Base-by-base conservation (phyloP, 2,797 vertebrate species). In the Mormyrops boulengeri region DNA sequence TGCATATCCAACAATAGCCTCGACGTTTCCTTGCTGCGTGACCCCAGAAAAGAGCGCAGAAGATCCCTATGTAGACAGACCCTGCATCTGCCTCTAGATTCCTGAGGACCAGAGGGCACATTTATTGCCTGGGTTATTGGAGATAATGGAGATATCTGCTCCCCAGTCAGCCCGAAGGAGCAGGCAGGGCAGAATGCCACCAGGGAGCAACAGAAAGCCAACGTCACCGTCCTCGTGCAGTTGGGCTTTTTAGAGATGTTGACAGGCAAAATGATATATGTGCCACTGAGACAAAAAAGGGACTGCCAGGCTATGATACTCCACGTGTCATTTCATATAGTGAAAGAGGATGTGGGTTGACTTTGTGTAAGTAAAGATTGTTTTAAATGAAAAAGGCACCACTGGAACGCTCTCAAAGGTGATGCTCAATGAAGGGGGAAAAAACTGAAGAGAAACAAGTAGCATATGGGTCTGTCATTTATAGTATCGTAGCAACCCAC, bases 391-490 rank as follows among this genome's bases (percentile, higher is more conserved):
- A 87, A 87, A 57, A 57, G 53, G 34, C 53, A 38, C 49, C 52
- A 9, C 47, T 53, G 84, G 11, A 77, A 77, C 0, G 11, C 73
- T 6, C 34, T 17, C 73, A 41, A 62, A 26, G 11, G 41, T 44
- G n/a, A 12, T 41, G 38, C 41, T 88, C 9, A 62, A 50, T 30
- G 60, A 17, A 66, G 41, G 1, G 7, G 22, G 22, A 5, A 3
- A 2, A 1, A 1, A 88, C 38, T 26, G 22, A 17, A 30, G 9
- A 88, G 50, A 30, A 88, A 52, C n/a, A 30, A 44, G 4, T n/a
- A 89, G 34, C 73, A 57, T 89, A 89, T 89, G 77, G n/a, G 6
- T 8, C 19, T 82, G 88, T 89, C 73, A 84, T 17, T 84, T 57
- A 89, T 44, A 26, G 88, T 38, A 22, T 55, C 80, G 17, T 82